Evolutionary conservation across 2,113 vertebrate species (phyloP).

Genomic region (Tachysurus vachellii): DNA sequence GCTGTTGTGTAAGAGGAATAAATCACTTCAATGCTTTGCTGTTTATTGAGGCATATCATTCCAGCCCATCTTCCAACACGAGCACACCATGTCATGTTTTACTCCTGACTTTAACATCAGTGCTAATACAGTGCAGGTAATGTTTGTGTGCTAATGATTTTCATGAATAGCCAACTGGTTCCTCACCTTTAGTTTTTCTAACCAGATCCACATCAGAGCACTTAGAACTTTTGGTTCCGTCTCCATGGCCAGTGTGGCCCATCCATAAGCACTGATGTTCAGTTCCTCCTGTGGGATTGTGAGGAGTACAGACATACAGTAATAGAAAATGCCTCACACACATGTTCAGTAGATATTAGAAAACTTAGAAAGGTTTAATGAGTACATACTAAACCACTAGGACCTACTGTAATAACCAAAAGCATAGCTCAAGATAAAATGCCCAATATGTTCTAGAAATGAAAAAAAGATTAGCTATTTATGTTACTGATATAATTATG

Average conservation of each 20-base stretch:
- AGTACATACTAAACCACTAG: no score
- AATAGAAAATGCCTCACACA: not conserved
- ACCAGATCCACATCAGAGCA: slow-evolving; percentile 76
- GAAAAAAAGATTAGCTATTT: not conserved
- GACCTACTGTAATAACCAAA: no score
- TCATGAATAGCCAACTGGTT: not conserved
- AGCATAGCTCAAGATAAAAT: not conserved
- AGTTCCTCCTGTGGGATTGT: slow-evolving; percentile 69
- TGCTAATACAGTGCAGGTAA: not conserved
- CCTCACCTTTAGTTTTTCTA: slow-evolving; percentile 75
- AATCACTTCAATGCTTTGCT: not conserved
- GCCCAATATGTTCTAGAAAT: not conserved
- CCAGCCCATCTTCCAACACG: not conserved
- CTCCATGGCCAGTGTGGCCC: slow-evolving; percentile 74
- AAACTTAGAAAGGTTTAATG: no score
- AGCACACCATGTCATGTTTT: not conserved
- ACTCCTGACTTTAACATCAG: not conserved
- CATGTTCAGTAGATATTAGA: not conserved
- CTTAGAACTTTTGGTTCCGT: slow-evolving; percentile 73
- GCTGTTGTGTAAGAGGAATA: not conserved
- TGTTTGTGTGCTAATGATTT: not conserved
- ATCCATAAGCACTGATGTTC: slow-evolving; percentile 74
- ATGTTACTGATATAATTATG: no score
- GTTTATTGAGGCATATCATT: not conserved
- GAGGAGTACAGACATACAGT: not conserved